Evolutionary conservation across 2,113 vertebrate genomes (phyloP).

Genomic region (Cyrtonyx montezumae): DNA sequence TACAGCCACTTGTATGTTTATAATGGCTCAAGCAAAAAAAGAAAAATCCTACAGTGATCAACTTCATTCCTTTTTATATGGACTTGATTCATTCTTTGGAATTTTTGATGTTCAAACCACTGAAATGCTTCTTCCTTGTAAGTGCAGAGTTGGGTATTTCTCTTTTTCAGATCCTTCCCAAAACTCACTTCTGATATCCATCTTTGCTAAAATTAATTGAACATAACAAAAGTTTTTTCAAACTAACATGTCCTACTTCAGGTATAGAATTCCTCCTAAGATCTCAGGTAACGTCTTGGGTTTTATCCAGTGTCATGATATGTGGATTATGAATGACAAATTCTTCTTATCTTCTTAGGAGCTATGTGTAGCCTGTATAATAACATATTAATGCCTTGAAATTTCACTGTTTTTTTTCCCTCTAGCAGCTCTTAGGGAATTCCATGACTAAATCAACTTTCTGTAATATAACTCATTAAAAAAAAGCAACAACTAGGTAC

Average conservation of each 20-base stretch:
- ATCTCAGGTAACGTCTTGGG: neutral
- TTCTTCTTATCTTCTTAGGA: neutral
- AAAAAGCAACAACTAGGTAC: neutral
- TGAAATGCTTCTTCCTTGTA: neutral
- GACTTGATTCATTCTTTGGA: neutral
- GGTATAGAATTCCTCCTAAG: neutral
- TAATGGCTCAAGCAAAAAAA: neutral
- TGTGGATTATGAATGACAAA: neutral
- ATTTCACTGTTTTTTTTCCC: no score
- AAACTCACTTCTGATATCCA: neutral
- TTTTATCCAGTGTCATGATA: neutral
- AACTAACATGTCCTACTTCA: neutral
- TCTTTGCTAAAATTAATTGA: neutral
- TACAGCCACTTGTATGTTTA: neutral
- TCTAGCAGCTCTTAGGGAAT: neutral
- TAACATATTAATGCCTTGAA: no score
- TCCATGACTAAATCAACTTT: neutral
- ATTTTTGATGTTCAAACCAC: neutral
- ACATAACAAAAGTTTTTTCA: neutral
- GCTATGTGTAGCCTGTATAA: neutral
- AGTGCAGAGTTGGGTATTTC: neutral
- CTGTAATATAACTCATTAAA: constrained; percentile 4
- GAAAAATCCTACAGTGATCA: neutral
- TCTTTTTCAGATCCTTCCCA: neutral
- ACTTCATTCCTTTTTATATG: neutral